phyloP scores from a whole-genome alignment of 2,888 invertebrate species.

The Cartodere bifasciata region DNA sequence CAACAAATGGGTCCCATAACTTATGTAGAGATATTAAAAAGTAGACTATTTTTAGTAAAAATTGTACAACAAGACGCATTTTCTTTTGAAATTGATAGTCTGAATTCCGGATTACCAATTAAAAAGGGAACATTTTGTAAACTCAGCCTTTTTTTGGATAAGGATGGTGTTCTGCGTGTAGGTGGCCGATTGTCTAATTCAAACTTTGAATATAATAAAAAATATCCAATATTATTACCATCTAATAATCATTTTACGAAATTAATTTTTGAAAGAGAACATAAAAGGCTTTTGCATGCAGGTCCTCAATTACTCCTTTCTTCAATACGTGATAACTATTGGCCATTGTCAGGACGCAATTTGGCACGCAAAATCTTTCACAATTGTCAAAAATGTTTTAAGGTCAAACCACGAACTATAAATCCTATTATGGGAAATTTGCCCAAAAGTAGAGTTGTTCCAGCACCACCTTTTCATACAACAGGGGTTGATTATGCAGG shows the following conservation, averaged over 20 bases:
- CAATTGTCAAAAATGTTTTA: conserved; percentile 13
- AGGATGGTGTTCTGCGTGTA: conserved; percentile 10
- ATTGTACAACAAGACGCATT: conserved; percentile 6
- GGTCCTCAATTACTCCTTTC: conserved; percentile 12
- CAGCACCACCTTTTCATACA: conserved; percentile 9
- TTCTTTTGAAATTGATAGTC: conserved; percentile 1
- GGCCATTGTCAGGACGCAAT: conserved; percentile 13
- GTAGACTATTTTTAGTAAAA: conserved; percentile 3
- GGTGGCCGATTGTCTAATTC: conserved; percentile 11
- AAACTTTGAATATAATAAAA: conserved; percentile 11
- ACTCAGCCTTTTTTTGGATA: conserved; percentile 11
- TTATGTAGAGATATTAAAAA: conserved; percentile 3
- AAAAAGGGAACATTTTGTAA: not conserved
- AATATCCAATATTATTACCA: conserved; percentile 12
- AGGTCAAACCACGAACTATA: conserved; percentile 7
- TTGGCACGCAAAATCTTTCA: conserved; percentile 9
- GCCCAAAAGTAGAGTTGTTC: conserved; percentile 9
- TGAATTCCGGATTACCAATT: not conserved
- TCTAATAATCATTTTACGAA: conserved; percentile 12
- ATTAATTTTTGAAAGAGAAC: conserved; percentile 10
- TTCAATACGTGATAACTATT: conserved; percentile 11
- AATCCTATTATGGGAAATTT: conserved; percentile 12
- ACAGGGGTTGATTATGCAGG: conserved; percentile 14
- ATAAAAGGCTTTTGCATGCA: conserved; percentile 11
- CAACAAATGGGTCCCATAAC: conserved; percentile 6